Evolutionary conservation across 2,888 invertebrate genomes (phyloP).

Genomic region (Drosophila parthenogenetica): DNA sequence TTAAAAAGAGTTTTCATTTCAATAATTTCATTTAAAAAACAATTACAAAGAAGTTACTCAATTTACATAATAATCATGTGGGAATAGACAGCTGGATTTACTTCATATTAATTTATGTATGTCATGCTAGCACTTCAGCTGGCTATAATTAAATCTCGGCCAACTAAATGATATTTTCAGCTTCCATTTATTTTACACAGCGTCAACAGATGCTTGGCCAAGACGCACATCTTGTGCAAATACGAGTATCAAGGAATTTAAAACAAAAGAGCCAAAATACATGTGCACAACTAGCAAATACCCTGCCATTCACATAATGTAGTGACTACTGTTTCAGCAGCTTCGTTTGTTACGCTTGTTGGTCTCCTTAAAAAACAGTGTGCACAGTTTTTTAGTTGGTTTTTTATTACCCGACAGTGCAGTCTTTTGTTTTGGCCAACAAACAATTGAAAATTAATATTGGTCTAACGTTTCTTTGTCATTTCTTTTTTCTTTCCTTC

Average conservation of each 20-base stretch:
- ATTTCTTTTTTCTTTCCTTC: not conserved
- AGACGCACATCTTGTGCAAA: constrained; percentile 21
- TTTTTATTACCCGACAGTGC: constrained; percentile 35
- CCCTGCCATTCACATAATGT: not conserved
- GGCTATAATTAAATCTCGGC: constrained; percentile 29
- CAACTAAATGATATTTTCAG: constrained; percentile 30
- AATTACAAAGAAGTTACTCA: not conserved
- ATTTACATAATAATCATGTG: not conserved
- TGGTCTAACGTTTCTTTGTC: constrained; percentile 18
- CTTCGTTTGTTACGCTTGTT: constrained; percentile 5
- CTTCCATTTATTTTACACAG: constrained; percentile 28
- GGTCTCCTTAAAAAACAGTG: not conserved
- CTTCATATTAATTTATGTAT: constrained; percentile 27
- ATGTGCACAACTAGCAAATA: constrained; percentile 3
- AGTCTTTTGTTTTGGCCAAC: constrained; percentile 35
- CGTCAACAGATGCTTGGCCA: constrained; percentile 25
- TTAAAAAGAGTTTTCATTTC: not conserved
- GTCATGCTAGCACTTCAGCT: constrained; percentile 26
- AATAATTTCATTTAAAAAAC: not conserved
- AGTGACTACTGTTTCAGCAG: not conserved
- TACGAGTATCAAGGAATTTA: constrained; percentile 23
- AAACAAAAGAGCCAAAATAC: constrained; percentile 7
- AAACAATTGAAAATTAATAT: constrained; percentile 33
- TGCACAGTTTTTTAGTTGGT: constrained; percentile 13
- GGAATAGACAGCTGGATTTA: constrained; percentile 12